phyloP scores from a whole-genome alignment of 1,140 invertebrate species.

The Drosophila rhopaloa region DNA sequence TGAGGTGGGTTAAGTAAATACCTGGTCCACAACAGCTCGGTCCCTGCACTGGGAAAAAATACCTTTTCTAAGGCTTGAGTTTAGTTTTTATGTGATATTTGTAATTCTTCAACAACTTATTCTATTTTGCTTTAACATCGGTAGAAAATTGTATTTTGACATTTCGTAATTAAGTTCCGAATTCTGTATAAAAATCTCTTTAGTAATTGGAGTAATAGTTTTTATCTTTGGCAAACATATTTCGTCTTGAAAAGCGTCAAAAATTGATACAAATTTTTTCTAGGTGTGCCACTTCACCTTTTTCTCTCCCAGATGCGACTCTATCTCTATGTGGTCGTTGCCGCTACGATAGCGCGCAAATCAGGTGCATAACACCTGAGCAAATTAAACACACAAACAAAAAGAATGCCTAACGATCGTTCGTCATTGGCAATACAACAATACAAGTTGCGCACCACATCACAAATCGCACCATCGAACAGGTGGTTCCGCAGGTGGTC shows the following conservation, averaged over 20 bases:
- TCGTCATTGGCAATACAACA: conserved; percentile 68
- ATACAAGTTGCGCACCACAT: conserved; percentile 27
- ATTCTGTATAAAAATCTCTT: too few relatives aligned
- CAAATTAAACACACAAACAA: conserved; percentile 65
- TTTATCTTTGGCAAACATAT: too few relatives aligned
- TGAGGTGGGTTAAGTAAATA: conserved; percentile 65
- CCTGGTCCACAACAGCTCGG: conserved; percentile 16
- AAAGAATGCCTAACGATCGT: conserved; percentile 61
- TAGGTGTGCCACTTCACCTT: conserved; percentile 14
- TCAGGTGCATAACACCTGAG: conserved; percentile 81
- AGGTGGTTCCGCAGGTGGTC: conserved; percentile 60
- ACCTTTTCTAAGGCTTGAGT: too few relatives aligned
- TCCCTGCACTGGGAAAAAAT: conserved; percentile 15
- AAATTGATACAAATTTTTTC: background rate
- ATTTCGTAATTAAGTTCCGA: too few relatives aligned
- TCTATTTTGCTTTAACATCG: too few relatives aligned
- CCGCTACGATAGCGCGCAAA: conserved; percentile 70
- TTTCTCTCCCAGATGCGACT: conserved; percentile 32
- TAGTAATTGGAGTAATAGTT: too few relatives aligned
- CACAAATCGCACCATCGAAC: conserved; percentile 41
- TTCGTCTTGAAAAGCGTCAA: too few relatives aligned
- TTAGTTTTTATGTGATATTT: background rate
- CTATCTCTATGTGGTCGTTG: conserved; percentile 55
- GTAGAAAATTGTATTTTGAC: too few relatives aligned
- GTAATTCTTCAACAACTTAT: too few relatives aligned